Evolutionary conservation across 2,888 invertebrate species (phyloP), one percentile per base, ranked within the genome.

Genomic region (Drosophila trichaetosa): DNA sequence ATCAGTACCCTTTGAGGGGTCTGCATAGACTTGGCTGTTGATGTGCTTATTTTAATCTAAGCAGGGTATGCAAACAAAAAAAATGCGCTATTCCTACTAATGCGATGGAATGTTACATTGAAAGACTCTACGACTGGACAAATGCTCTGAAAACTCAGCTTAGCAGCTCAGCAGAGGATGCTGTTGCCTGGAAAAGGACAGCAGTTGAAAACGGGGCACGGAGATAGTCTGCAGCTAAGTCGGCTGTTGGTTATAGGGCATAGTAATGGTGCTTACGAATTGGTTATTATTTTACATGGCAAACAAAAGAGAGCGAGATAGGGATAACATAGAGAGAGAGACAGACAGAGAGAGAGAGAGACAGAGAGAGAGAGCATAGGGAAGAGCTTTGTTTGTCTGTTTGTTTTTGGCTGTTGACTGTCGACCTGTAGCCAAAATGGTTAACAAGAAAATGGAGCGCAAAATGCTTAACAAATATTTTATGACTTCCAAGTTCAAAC

Each of bases 381-480:
- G 27, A 51, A 54, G 36, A 49, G 68, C 69, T 64, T 67, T 69
- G 68, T 68, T 66, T 61, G 71, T 61, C 67, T 60, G 57, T 46
- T 86, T 80, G 78, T 63, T 69, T 56, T 67, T 81, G 71, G 72
- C 69, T 76, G 62, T 70, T 76, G 82, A 82, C 76, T 73, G 82
- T 85, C 73, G 84, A 79, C 84, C 84, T 86, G 78, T 82, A 73
- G 87, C 73, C 72, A 86, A 83, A 84, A 83, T 80, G 81, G 78
- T 80, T 74, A 76, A 83, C 76, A 88, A 74, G 79, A 81, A 75
- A 89, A 80, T 84, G 81, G 85, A 85, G 84, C 89, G 80, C 89
- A 85, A 85, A 89, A 89, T 89, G 85, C 75, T 85, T 89, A 85
- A 89, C 85, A 89, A 85, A 85, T 85, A 85, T 85, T 85, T 85